Conservation (phyloP, 2,888 invertebrate genomes). For the Oscheius sp. region DNA sequence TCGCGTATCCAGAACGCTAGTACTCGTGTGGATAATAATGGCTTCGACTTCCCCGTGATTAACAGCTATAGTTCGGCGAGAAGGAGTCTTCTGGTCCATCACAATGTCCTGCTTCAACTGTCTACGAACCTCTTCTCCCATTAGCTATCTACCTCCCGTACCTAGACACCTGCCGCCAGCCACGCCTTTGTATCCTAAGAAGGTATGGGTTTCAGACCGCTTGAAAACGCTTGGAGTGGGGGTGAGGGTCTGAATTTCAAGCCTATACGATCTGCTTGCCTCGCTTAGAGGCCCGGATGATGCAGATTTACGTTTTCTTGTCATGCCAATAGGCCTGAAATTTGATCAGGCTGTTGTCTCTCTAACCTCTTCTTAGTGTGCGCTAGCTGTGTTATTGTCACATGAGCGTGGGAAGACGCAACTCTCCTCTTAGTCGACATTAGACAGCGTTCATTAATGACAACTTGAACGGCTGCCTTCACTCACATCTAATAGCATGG, state of each 20-base stretch:
- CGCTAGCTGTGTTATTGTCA: constrained; percentile 27
- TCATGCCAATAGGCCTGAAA: constrained; percentile 23
- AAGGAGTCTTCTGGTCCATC: background rate
- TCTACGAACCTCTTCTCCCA: constrained; percentile 1
- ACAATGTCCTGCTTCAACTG: constrained; percentile 3
- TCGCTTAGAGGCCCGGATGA: too few species aligned
- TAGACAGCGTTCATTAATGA: background rate
- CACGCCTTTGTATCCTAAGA: background rate
- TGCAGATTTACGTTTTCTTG: background rate
- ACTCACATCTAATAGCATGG: too few species aligned
- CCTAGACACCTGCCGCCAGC: background rate
- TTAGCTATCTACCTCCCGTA: constrained; percentile 2
- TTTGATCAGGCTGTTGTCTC: constrained; percentile 22
- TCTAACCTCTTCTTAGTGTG: constrained; percentile 22
- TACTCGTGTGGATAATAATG: too few species aligned
- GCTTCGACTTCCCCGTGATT: background rate
- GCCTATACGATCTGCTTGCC: too few species aligned
- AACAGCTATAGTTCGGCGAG: constrained; percentile 6
- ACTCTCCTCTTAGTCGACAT: constrained; percentile 3
- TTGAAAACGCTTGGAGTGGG: too few species aligned
- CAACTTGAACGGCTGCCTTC: too few species aligned
- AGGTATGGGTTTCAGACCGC: too few species aligned
- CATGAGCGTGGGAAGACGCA: constrained; percentile 20
- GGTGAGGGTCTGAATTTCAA: too few species aligned
- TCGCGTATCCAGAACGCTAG: too few species aligned